phyloP scores from a whole-genome alignment of 2,797 vertebrate genomes.

The Nyctalus aviator region DNA sequence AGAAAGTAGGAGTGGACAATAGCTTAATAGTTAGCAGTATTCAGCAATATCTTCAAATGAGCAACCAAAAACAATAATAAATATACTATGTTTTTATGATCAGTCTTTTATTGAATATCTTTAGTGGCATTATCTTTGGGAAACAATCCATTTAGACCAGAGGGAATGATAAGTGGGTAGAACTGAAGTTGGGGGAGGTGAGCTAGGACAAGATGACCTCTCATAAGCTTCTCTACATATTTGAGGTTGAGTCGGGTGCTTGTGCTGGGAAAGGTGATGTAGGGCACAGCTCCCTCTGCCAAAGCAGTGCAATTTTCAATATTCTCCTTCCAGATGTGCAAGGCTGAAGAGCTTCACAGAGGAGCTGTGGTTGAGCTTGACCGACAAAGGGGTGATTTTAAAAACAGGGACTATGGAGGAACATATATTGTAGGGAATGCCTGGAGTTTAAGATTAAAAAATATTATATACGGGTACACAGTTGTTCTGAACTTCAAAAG shows the following conservation, averaged over 20 bases:
- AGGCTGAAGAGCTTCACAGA: conserved; percentile 22
- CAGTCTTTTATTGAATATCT: neutral
- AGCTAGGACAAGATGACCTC: neutral
- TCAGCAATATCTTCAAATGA: neutral
- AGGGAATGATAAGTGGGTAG: neutral
- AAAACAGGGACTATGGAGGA: conserved; percentile 7
- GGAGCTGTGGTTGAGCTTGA: neutral
- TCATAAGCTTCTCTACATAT: neutral
- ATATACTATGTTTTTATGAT: neutral
- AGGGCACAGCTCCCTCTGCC: neutral
- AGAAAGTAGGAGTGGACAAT: neutral
- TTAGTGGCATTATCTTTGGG: neutral
- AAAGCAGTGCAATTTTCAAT: neutral
- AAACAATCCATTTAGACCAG: neutral
- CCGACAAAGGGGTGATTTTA: conserved; percentile 3
- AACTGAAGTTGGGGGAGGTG: neutral
- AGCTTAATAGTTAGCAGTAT: neutral
- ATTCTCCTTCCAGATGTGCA: conserved; percentile 10
- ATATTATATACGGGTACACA: neutral
- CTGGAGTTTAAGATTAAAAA: conserved; percentile 21
- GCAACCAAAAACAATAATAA: neutral
- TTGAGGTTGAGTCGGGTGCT: neutral
- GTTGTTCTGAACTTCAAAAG: conserved; percentile 16
- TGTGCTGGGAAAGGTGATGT: neutral
- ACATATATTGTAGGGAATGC: conserved; percentile 36